A percentile compares a stretch with the other conserved stretches of the same genome.
Evolutionary conservation across 2,797 vertebrate species (phyloP).

Genomic region (Brachymystax lenok): DNA sequence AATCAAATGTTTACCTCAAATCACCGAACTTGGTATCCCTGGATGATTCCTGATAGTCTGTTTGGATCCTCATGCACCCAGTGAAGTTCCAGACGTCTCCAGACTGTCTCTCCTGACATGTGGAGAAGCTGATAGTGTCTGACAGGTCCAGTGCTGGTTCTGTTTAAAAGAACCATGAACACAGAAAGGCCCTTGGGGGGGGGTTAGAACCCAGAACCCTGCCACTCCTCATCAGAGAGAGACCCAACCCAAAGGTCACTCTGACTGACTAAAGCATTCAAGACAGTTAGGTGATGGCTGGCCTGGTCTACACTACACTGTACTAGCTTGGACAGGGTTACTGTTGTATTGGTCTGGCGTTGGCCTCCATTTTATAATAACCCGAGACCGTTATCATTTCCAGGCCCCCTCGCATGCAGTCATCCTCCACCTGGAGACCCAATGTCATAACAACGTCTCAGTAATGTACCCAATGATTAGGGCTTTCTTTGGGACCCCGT

Average conservation of each 20-base stretch:
- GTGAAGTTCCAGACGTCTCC: slow-evolving; percentile 43
- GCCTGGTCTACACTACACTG: not conserved
- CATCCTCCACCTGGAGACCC: slow-evolving; percentile 48
- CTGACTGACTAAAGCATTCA: slow-evolving; percentile 39
- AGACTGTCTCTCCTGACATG: slow-evolving; percentile 31
- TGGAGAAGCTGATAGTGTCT: slow-evolving; percentile 66
- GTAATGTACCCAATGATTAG: slow-evolving; percentile 68
- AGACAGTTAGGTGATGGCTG: slow-evolving; percentile 29
- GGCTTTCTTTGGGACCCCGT: slow-evolving; percentile 49
- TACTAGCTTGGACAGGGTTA: not conserved
- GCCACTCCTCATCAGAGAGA: slow-evolving; percentile 61
- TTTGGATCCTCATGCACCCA: slow-evolving; percentile 44
- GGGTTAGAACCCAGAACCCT: slow-evolving; percentile 51
- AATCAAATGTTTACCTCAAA: slow-evolving; percentile 49
- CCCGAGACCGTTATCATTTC: not conserved
- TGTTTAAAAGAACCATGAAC: slow-evolving; percentile 65
- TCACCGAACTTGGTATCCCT: slow-evolving; percentile 41
- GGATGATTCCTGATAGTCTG: slow-evolving; percentile 50
- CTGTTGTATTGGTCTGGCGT: not conserved
- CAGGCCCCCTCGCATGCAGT: slow-evolving; percentile 9
- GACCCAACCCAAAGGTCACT: slow-evolving; percentile 45
- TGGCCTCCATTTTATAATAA: not conserved
- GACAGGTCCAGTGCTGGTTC: slow-evolving; percentile 72
- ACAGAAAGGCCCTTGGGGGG: slow-evolving; percentile 15
- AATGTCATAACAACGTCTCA: slow-evolving; percentile 66